A percentile compares a stretch with the other conserved stretches of the same genome.
These are phyloP conservation scores for Nycteola revayana DNA, from an alignment of 2,888 invertebrate species.

Conservation along the genomic window DNA sequence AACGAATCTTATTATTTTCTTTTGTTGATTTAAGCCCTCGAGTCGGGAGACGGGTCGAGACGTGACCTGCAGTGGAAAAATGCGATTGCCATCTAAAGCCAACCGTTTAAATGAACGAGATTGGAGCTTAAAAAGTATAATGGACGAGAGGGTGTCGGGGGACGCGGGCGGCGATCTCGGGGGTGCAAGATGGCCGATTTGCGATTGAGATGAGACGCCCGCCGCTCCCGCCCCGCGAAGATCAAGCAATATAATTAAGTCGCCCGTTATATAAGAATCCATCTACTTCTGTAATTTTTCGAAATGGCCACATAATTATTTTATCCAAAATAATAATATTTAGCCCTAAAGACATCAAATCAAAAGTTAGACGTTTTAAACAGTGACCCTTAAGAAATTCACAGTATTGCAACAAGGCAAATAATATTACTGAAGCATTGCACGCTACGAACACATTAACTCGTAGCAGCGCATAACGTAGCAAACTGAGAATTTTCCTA, in stretches of 20 bases:
- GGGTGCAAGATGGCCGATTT: constrained; percentile 82
- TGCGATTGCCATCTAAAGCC: constrained; percentile 87
- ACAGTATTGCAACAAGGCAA: too few relatives aligned
- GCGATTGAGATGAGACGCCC: constrained; percentile 81
- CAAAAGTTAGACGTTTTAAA: too few relatives aligned
- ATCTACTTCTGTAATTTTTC: constrained; percentile 34
- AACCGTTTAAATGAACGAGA: constrained; percentile 87
- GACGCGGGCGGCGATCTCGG: constrained; percentile 75
- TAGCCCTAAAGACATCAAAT: too few relatives aligned
- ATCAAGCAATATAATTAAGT: constrained; percentile 80
- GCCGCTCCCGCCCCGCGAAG: constrained; percentile 57
- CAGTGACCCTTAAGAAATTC: too few relatives aligned
- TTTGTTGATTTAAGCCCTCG: constrained; percentile 86
- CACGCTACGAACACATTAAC: background rate
- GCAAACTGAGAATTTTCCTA: constrained; percentile 15
- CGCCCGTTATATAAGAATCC: constrained; percentile 52
- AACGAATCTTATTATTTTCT: constrained; percentile 86
- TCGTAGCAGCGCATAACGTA: constrained; percentile 22
- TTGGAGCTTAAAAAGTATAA: constrained; percentile 89
- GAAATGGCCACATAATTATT: too few relatives aligned
- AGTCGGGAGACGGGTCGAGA: constrained; percentile 82
- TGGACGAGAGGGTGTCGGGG: constrained; percentile 76
- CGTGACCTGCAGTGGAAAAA: constrained; percentile 87
- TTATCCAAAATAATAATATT: too few relatives aligned
- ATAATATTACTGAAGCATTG: too few relatives aligned